Percentiles rank a stretch among this genome's conserved stretches.
phyloP scores from a whole-genome alignment of 2,888 invertebrate genomes.

The Pristionchus fissidentatus region DNA sequence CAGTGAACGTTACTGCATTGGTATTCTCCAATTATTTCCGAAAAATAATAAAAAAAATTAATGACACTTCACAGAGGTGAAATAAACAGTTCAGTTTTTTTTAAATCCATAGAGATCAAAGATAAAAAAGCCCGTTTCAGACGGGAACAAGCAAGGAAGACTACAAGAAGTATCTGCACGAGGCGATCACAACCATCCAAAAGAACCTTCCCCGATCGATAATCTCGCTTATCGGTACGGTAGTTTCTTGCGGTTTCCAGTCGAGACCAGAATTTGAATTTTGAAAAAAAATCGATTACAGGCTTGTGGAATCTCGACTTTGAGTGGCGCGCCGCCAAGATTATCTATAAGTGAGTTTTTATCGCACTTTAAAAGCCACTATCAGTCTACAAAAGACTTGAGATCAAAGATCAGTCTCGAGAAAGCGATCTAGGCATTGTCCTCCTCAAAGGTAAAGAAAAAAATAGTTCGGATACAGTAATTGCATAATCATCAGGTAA shows the following conservation, averaged over 20 bases:
- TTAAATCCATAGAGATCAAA: no score
- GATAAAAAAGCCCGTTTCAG: no score
- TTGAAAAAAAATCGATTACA: not conserved
- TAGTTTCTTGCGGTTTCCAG: not conserved
- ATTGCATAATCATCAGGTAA: not conserved
- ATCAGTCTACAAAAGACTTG: not conserved
- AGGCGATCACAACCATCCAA: conserved; percentile 18
- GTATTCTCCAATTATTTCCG: no score
- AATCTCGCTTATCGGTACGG: not conserved
- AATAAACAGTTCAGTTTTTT: no score
- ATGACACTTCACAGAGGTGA: no score
- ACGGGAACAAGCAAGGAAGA: not conserved
- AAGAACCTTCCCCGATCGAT: not conserved
- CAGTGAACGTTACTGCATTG: no score
- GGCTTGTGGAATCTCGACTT: conserved; percentile 43
- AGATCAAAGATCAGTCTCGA: no score
- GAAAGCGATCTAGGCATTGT: not conserved
- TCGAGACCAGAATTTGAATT: not conserved
- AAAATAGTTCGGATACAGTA: not conserved
- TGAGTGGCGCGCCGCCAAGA: conserved; percentile 15
- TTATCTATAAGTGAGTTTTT: conserved; percentile 35
- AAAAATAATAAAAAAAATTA: no score
- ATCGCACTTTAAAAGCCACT: not conserved
- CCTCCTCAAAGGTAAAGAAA: not conserved
- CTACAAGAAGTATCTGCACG: not conserved